A percentile compares a stretch with the other conserved stretches of the same genome.
These are phyloP conservation scores for Chaenogobius annularis DNA, from an alignment of 2,113 vertebrate species.

Conservation along the genomic window DNA sequence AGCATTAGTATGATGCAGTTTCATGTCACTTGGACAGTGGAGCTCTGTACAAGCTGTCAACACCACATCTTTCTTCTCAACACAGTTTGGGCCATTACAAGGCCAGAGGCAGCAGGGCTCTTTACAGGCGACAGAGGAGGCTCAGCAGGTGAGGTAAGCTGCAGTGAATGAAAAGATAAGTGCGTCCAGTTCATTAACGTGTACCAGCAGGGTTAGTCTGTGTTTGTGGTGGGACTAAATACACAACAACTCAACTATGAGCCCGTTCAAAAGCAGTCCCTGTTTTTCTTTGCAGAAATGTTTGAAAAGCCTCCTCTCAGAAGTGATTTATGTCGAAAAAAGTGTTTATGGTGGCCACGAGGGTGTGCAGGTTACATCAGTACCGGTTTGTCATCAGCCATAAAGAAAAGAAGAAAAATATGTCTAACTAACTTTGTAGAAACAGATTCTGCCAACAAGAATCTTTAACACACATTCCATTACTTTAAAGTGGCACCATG, in stretches of 20 bases:
- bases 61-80: slow-evolving; percentile 51
- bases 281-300: slow-evolving; percentile 4
- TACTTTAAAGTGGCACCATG: background rate
- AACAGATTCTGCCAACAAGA: background rate
- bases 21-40: slow-evolving; percentile 22
- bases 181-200: background rate
- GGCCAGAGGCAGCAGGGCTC: slow-evolving; percentile 9
- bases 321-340: background rate
- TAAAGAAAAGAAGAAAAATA: background rate
- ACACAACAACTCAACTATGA: slow-evolving; percentile 6
- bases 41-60: slow-evolving; percentile 5
- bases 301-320: background rate
- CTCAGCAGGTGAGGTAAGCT: slow-evolving; percentile 34
- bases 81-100: background rate
- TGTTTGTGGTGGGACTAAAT: background rate
- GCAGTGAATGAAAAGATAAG: slow-evolving; percentile 2
- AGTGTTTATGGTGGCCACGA: no score
- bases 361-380: background rate
- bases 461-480: background rate
- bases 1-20: slow-evolving; percentile 16
- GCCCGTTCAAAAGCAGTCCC: background rate
- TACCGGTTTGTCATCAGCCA: background rate
- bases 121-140: slow-evolving; percentile 29
- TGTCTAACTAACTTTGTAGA: background rate
- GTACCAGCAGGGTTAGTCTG: background rate